A percentile compares a stretch with the other conserved stretches of the same genome.
phyloP scores from a whole-genome alignment of 2,113 vertebrate species.

The Melospiza georgiana region DNA sequence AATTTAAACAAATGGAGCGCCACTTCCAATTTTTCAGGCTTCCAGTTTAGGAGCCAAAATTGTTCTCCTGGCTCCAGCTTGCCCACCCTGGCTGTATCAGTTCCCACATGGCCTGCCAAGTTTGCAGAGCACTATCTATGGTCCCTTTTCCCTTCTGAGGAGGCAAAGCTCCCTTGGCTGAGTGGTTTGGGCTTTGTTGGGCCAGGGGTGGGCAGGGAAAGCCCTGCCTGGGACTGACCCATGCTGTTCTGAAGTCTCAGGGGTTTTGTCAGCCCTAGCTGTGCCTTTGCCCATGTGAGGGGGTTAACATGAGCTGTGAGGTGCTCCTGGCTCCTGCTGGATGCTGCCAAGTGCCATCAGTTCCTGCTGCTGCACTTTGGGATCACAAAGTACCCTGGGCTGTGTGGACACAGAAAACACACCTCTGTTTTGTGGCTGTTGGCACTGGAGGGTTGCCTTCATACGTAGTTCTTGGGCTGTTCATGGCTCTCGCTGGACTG shows the following conservation, averaged over 20 bases:
- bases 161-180: not conserved
- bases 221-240: not conserved
- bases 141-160: not conserved
- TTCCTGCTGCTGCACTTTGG: not conserved
- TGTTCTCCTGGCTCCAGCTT: conserved; percentile 35
- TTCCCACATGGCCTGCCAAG: conserved; percentile 30
- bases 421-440: not conserved
- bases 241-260: not conserved
- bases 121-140: not conserved
- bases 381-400: not conserved
- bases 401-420: not conserved
- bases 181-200: not conserved
- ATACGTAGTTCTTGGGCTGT: fast-evolving
- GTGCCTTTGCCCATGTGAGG: not conserved
- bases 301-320: fast-evolving
- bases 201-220: not conserved
- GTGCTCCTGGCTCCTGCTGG: not conserved
- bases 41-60: conserved; percentile 3
- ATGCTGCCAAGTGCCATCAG: fast-evolving
- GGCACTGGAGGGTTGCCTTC: not conserved
- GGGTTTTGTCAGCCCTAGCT: not conserved
- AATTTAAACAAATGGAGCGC: conserved; percentile 57
- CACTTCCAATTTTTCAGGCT: conserved; percentile 57
- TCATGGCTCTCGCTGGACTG: fast-evolving
- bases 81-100: conserved; percentile 8